phyloP scores from a whole-genome alignment of 1,140 invertebrate species.

The Argopecten irradians region DNA sequence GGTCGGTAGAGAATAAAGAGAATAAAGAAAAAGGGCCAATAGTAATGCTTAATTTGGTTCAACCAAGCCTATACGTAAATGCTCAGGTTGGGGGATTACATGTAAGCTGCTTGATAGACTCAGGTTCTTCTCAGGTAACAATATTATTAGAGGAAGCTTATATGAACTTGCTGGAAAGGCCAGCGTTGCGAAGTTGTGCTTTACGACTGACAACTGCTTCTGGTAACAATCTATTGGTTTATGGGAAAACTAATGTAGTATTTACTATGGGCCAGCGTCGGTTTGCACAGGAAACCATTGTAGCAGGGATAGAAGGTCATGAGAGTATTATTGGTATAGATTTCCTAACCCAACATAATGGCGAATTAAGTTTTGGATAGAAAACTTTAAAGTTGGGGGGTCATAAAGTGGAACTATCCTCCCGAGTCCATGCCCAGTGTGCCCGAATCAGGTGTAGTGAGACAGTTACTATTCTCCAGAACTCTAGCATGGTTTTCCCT shows the following conservation, averaged over 20 bases:
- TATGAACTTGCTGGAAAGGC: too few relatives aligned
- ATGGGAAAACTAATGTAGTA: background rate
- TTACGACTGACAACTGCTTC: background rate
- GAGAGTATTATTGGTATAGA: slow-evolving; percentile 13
- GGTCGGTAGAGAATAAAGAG: background rate
- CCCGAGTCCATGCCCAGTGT: too few relatives aligned
- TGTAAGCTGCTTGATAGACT: too few relatives aligned
- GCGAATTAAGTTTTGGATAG: background rate
- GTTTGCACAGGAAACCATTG: slow-evolving; percentile 4
- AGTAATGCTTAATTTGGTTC: background rate
- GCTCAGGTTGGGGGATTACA: background rate
- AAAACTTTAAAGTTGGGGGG: background rate
- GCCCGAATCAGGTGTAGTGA: too few relatives aligned
- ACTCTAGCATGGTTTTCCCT: too few relatives aligned
- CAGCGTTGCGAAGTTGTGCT: too few relatives aligned
- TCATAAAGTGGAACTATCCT: too few relatives aligned
- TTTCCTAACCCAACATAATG: slow-evolving; percentile 5
- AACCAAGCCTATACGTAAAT: background rate
- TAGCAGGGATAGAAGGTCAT: too few relatives aligned
- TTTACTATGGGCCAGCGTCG: background rate
- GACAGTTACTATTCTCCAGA: too few relatives aligned
- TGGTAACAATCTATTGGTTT: background rate
- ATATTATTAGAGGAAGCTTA: too few relatives aligned
- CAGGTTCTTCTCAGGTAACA: too few relatives aligned
- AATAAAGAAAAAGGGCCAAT: background rate